Evolutionary conservation across 2,113 vertebrate genomes (phyloP), one percentile per base, ranked within the genome.

Genomic region (Oriolus oriolus): DNA sequence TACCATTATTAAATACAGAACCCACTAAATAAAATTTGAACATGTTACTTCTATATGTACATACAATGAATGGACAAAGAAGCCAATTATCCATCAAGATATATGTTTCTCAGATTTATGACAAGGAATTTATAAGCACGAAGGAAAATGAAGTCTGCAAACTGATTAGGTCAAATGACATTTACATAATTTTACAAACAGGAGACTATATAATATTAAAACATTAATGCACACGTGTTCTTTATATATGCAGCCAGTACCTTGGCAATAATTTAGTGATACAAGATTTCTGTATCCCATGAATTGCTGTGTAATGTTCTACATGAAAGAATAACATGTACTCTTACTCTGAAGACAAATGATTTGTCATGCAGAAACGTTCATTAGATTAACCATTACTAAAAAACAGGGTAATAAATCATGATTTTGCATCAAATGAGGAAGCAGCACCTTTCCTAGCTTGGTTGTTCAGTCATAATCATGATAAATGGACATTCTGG

Each of bases 401-500:
- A 95, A 97, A 96, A 97, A 96, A 65, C 77, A 84, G 61, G 85
- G 96, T 96, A 97, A 98, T 98, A 98, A 97, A 98, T 98, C 98
- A 97, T 96, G 93, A 90, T 97, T 96, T 96, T 89, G 65, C 89
- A 95, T 95, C 96, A 97, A 98, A 97, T 93, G 95, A 96, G 97
- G 92, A 97, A 97, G 96, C 95, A 96, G 91, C 95, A 97, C 96
- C 97, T 97, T 96, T 95, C 93, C 90, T 93, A 78, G 83, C 87
- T 94, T 93, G 82, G 90, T 96, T 96, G 92, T 96, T 97, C 91
- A 90, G 84, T 96, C 91, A 84, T 97, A 98, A 98, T 98, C 92
- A 97, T 98, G 98, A 98, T 97, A 97, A 98, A 98, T 98, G 95
- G 96, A 97, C 97, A 98, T 96, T 85, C 87, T 74, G 45, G 86